Percentiles rank a stretch among this genome's conserved stretches.
Conservation (phyloP, 37 sponge, comb jelly and placozoan species). For the Crambe crambe region DNA sequence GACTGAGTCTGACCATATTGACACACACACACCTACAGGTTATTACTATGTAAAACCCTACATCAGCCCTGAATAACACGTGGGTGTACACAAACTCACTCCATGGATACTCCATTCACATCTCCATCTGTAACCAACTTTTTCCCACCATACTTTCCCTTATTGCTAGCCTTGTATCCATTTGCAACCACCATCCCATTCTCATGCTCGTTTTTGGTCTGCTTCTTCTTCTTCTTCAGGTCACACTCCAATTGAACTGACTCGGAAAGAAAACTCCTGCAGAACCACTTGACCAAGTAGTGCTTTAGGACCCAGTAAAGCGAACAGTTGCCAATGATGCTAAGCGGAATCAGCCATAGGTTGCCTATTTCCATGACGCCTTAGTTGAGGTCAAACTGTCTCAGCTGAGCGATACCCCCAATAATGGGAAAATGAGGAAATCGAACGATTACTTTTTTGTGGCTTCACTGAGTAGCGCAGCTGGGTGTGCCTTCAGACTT, state of each 20-base stretch:
- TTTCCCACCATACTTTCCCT: background rate
- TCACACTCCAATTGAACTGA: background rate
- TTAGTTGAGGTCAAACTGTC: too few relatives aligned
- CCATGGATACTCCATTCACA: conserved; percentile 1
- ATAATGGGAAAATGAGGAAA: too few relatives aligned
- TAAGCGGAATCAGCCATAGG: conserved; percentile 5
- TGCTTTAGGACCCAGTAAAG: background rate
- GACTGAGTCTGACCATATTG: background rate
- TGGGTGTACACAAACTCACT: conserved; percentile 1
- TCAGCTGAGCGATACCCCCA: too few relatives aligned
- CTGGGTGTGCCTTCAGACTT: background rate
- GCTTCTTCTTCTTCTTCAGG: background rate
- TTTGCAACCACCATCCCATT: background rate
- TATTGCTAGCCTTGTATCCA: background rate
- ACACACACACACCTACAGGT: background rate
- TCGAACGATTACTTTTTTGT: too few relatives aligned
- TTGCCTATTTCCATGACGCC: background rate
- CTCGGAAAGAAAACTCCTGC: background rate
- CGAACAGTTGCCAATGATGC: background rate
- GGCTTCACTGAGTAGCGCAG: too few relatives aligned
- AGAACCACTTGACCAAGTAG: conserved; percentile 21
- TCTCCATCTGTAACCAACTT: conserved; percentile 19
- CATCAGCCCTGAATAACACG: background rate
- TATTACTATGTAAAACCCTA: background rate
- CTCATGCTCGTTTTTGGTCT: too few relatives aligned